Evolutionary conservation across 2,113 vertebrate species (phyloP).

Genomic region (Trochalopteron elliotii): DNA sequence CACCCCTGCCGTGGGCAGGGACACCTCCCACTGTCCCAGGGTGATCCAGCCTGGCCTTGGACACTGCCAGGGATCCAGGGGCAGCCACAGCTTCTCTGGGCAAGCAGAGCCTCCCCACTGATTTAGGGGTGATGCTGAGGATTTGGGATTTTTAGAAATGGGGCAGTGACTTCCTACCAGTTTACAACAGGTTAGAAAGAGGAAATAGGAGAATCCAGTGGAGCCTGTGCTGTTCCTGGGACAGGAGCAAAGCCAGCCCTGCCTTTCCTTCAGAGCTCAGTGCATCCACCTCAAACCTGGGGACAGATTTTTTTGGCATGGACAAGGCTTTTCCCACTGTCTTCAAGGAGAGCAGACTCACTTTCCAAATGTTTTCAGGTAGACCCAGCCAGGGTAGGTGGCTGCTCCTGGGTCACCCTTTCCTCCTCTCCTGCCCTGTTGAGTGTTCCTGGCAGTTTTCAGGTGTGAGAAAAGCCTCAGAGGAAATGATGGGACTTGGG

Average conservation of each 20-base stretch:
- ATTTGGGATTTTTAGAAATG: not conserved
- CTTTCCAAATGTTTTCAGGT: not conserved
- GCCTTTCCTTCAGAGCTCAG: not conserved
- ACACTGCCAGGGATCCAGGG: not conserved
- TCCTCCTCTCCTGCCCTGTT: not conserved
- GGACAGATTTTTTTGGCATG: not conserved
- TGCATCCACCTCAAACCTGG: not conserved
- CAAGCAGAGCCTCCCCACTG: not conserved
- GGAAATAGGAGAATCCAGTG: fast-evolving
- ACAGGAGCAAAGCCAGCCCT: not conserved
- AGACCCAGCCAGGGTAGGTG: not conserved
- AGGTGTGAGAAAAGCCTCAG: not conserved
- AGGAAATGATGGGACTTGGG: not conserved
- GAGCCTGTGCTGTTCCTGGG: not conserved
- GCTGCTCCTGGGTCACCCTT: not conserved
- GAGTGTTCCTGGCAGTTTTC: not conserved
- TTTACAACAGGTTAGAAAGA: not conserved
- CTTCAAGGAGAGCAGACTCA: not conserved
- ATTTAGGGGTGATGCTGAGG: not conserved
- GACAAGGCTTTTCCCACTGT: not conserved
- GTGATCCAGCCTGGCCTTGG: not conserved
- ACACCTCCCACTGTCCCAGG: not conserved
- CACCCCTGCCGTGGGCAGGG: not conserved
- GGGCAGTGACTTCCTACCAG: not conserved
- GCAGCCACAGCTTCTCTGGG: not conserved